Base-by-base conservation (phyloP, 2,797 vertebrate genomes). In the Phataginus tetradactyla region DNA sequence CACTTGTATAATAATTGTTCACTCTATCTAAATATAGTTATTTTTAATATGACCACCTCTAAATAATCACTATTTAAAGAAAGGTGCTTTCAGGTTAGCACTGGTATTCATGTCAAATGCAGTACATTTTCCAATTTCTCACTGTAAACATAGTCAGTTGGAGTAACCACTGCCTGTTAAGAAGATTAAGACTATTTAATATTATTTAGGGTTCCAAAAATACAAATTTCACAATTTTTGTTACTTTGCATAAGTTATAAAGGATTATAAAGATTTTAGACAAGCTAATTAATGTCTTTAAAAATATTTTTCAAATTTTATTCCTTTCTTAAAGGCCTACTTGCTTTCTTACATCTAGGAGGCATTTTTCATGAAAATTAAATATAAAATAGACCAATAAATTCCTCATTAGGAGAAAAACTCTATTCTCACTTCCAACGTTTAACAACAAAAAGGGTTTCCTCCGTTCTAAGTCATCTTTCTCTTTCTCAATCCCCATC, bases 151-250 rank as follows among this genome's bases (percentile, higher is more conserved):
- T 21, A 12, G 53, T 59, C 57, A 90, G 1, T 27, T 80, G 20
- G 39, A 86, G 32, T 91, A 95, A 90, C 78, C 39, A 89, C 27
- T 91, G 20, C 14, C 32, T 91, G 39, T 51, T 87, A 85, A 90
- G 18, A 95, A 92, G 77, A 77, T 96, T 94, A 92, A 94, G 45
- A 71, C 25, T 91, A 39, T 34, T 85, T 86, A 94, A 55, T 74
- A 93, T 72, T 14, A 95, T 84, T 96, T 75, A 91, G 25, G 12
- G 78, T 68, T 61, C 64, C 83, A 84, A 87, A 94, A 90, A 84
- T 75, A 79, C 4, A 3, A 93, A 68, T 91, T 88, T 96, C 32
- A 93, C 15, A 83, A 71, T 59, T 96, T 55, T 64, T 37, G 59
- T 84, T 80, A 89, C 13, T 92, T 93, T 55, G 90, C 4, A 91